Base-by-base conservation (phyloP, 1,140 invertebrate genomes). In the Littorina saxatilis region DNA sequence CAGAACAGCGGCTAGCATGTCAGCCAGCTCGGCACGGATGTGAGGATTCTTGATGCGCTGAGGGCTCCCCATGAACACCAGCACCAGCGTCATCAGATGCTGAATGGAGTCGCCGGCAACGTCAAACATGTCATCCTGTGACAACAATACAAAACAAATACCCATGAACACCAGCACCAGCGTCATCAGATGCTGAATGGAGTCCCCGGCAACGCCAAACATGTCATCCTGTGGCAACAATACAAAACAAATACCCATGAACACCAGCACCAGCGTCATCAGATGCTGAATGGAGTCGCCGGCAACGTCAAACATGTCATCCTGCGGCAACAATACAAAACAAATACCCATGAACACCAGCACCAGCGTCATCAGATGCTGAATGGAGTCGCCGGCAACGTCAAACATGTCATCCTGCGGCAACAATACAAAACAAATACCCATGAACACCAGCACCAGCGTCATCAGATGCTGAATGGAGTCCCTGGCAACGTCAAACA, bases 21-120 rank as follows among this genome's bases (percentile, higher is more conserved):
- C 97, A 0, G 98, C 98, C 63, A 99, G 92, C 82, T 96, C 94
- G 0, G 98, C 98, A 81, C 97, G 94, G 70, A 98, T 93, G 94
- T 99, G 98, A 29, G 98, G 98, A 94, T 99, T 99, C 88, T 96
- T 96, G 70, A 98, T 95, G 73, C 96, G 93, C 9, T 95, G 91
- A 0, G 96, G 94, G 83, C 96, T 96, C 17, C 97, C 96, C 95
- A 95, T 95, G 85, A 94, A 95, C 5, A 94, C 92, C 5, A 95
- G 86, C 50, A 95, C 92, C 55, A 95, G 85, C 1, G 96, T 96
- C 83, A 99, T 94, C 68, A 98, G 88, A 80, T 93, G 91, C 88
- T 95, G 93, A 80, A 68, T 82, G 20, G 39, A 52, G n/a, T 78
- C 76, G 4, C 76, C 76, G 37, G 76, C 76, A 61, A 91, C 91